These are phyloP conservation scores for Acanthacorydalis orientalis DNA, from an alignment of 2,888 invertebrate species.

Conservation along the genomic window DNA sequence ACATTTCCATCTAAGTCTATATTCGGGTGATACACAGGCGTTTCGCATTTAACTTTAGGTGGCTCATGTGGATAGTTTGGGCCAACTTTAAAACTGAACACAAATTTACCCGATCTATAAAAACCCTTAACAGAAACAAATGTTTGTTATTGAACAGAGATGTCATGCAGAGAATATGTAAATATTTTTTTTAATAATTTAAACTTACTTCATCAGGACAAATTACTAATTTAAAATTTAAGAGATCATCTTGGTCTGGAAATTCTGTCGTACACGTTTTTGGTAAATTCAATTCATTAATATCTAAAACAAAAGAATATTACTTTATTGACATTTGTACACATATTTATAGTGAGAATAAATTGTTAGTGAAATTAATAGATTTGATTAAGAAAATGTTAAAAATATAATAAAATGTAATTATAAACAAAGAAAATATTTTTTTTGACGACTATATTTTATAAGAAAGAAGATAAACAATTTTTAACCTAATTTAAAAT, in stretches of 20 bases:
- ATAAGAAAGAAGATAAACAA: too few species aligned
- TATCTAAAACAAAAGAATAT: slow-evolving; percentile 49
- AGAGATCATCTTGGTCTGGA: slow-evolving; percentile 89
- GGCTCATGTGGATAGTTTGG: slow-evolving; percentile 97
- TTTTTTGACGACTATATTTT: too few species aligned
- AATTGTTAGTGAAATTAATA: too few species aligned
- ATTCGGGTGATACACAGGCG: slow-evolving; percentile 94
- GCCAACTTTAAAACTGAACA: slow-evolving; percentile 95
- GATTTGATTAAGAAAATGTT: too few species aligned
- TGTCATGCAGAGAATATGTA: not conserved
- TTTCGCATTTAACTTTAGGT: slow-evolving; percentile 96
- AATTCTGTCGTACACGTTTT: slow-evolving; percentile 94
- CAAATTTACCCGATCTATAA: slow-evolving; percentile 84
- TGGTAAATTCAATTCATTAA: slow-evolving; percentile 91
- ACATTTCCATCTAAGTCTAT: slow-evolving; percentile 97
- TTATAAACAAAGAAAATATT: too few species aligned
- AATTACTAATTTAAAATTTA: slow-evolving; percentile 90
- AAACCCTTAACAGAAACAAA: slow-evolving; percentile 46
- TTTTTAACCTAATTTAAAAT: too few species aligned
- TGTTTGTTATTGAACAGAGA: not conserved
- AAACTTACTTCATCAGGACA: slow-evolving; percentile 76
- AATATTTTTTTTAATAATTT: not conserved
- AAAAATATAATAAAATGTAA: too few species aligned
- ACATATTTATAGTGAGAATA: too few species aligned
- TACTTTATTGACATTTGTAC: too few species aligned